These are phyloP conservation scores for Zaprionus capensis DNA, from an alignment of 1,140 invertebrate species.

Conservation along the genomic window DNA sequence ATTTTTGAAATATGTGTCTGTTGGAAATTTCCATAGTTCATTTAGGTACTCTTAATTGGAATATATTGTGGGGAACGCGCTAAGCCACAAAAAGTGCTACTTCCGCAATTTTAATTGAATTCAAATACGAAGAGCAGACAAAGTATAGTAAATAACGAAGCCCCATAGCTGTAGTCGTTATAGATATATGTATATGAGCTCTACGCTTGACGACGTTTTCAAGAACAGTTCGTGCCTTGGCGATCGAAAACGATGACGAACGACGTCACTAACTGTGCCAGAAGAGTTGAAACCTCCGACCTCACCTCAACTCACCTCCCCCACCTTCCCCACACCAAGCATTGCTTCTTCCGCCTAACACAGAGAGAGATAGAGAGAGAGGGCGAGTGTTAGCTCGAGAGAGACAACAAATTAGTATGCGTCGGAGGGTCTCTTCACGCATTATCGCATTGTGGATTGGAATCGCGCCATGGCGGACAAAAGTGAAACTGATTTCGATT, in stretches of 20 bases:
- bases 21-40: constrained; percentile 28
- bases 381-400: not conserved
- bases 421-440: constrained; percentile 42
- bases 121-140: constrained; percentile 32
- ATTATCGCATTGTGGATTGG: constrained; percentile 37
- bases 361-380: constrained; percentile 1
- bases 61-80: constrained; percentile 7
- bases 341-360: constrained; percentile 52
- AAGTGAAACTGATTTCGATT: constrained; percentile 63
- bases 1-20: constrained; percentile 19
- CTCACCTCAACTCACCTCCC: not conserved
- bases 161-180: constrained; percentile 10
- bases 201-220: constrained; percentile 61
- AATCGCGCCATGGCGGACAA: constrained; percentile 62
- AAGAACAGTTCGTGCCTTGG: constrained; percentile 54
- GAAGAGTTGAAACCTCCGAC: not conserved
- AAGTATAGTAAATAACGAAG: constrained; percentile 24
- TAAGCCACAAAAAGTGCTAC: constrained; percentile 43
- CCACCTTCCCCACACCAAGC: not conserved
- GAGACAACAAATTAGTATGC: constrained; percentile 67
- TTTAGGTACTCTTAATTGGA: not conserved
- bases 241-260: constrained; percentile 5
- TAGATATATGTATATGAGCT: not conserved
- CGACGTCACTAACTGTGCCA: constrained; percentile 31
- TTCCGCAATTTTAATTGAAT: constrained; percentile 75